Evolutionary conservation across 2,797 vertebrate species (phyloP).

Genomic region (Phataginus tetradactyla): DNA sequence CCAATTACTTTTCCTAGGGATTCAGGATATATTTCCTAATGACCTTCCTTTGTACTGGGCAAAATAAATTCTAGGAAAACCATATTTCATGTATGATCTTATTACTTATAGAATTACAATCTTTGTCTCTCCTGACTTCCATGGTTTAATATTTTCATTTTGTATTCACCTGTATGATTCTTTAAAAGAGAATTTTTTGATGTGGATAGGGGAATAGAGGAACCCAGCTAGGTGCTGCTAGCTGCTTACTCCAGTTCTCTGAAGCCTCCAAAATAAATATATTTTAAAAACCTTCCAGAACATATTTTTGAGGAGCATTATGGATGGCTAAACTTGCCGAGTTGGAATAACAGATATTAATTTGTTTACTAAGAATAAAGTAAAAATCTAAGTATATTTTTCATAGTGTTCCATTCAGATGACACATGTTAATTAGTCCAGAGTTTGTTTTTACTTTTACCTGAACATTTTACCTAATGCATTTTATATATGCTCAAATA

Average conservation of each 20-base stretch:
- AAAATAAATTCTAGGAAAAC: conserved; percentile 43
- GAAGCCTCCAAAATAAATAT: conserved; percentile 60
- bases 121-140: conserved; percentile 77
- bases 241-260: conserved; percentile 69
- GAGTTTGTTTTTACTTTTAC: conserved; percentile 43
- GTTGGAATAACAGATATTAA: conserved; percentile 69
- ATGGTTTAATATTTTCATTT: conserved; percentile 63
- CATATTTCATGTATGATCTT: conserved; percentile 75
- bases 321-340: conserved; percentile 13
- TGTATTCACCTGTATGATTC: background rate
- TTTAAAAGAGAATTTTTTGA: background rate
- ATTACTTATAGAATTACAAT: conserved; percentile 58
- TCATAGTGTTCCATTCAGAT: background rate
- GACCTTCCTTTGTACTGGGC: background rate
- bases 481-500: conserved; percentile 43
- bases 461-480: conserved; percentile 49
- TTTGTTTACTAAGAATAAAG: conserved; percentile 51
- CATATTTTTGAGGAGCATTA: conserved; percentile 35
- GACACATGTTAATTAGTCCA: conserved; percentile 36
- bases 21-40: background rate
- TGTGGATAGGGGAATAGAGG: background rate
- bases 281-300: conserved; percentile 61
- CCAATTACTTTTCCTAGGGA: background rate
- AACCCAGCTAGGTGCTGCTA: conserved; percentile 77
- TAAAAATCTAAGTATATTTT: conserved; percentile 46